Evolutionary conservation across 2,113 vertebrate species (phyloP), one percentile per base, ranked within the genome.

Genomic region (Copsychus sechellarum): DNA sequence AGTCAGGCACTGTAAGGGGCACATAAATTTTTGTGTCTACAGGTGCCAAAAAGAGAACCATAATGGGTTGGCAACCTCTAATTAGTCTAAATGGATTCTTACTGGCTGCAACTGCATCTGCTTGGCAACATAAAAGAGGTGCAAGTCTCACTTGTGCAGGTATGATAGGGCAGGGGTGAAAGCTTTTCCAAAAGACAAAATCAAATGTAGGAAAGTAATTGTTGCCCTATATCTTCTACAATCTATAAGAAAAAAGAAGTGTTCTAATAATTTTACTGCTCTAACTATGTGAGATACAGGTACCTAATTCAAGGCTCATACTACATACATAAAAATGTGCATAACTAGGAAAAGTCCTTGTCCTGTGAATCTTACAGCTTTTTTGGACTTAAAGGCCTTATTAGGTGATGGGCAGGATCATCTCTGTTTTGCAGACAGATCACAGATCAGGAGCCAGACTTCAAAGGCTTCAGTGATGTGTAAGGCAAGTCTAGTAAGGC

Each of bases 391-490:
- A 25, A 4, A 54, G 50, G 38, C 20, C 88, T 67, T 40, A 25
- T 17, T 36, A 69, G 50, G 47, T 42, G 60, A 74, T 42, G 45
- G 53, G 45, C 19, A 71, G 33, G 2, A 54, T 33, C 51, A 77
- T 24, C 54, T 38, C 34, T 29, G 12, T 42, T 83, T 64, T 62
- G 40, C 58, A 54, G 77, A 14, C 26, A 71, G 54, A 51, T 42
- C n/a, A 38, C 24, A 53, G 36, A 53, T n/a, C 61, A 65, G 36
- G 9, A 69, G 28, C 26, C 78, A 80, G 28, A 25, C 24, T 84
- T 71, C 15, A 76, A 65, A 33, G 19, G 33, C 61, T 60, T 81
- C 0, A 0, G 31, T 64, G 72, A 70, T 4, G 1, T 12, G 20
- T 31, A 72, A 86, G 53, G 22, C 8, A 60, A 90, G 8, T 15